phyloP scores from a whole-genome alignment of 1,140 invertebrate genomes.

The Olivierus martensii region DNA sequence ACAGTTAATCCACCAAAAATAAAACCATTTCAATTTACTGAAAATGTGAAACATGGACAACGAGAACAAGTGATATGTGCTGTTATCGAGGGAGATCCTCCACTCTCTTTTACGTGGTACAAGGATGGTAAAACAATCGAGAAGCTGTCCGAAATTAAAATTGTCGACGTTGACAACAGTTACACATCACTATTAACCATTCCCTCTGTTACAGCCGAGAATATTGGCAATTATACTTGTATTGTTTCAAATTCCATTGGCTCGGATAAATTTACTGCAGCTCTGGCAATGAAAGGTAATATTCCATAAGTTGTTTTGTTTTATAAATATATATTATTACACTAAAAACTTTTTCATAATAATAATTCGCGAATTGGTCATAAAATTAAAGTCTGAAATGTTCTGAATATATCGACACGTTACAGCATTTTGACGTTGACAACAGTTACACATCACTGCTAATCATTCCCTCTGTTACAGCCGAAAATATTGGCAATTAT shows the following conservation, averaged over 20 bases:
- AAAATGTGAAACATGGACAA: background rate
- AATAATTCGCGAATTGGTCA: too few species aligned
- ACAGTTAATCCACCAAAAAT: too few species aligned
- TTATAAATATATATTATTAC: too few species aligned
- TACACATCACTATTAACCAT: background rate
- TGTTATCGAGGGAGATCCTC: constrained; percentile 18
- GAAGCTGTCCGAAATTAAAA: too few species aligned
- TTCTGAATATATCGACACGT: too few species aligned
- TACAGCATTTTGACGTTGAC: too few species aligned
- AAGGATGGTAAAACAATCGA: constrained; percentile 10
- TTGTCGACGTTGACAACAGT: too few species aligned
- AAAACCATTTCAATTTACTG: background rate
- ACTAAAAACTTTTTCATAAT: too few species aligned
- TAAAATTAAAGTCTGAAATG: too few species aligned
- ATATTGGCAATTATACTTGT: constrained; percentile 12
- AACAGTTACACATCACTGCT: background rate
- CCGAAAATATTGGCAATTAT: constrained; percentile 8
- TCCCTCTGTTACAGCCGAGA: background rate
- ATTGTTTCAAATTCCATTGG: constrained; percentile 1
- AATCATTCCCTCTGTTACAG: background rate
- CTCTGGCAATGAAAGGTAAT: background rate
- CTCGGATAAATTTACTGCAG: background rate
- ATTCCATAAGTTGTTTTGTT: too few species aligned
- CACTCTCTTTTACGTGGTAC: constrained; percentile 22
- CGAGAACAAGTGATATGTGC: background rate